Base-by-base conservation (phyloP, 2,113 vertebrate genomes). In the Oxyruncus cristatus region DNA sequence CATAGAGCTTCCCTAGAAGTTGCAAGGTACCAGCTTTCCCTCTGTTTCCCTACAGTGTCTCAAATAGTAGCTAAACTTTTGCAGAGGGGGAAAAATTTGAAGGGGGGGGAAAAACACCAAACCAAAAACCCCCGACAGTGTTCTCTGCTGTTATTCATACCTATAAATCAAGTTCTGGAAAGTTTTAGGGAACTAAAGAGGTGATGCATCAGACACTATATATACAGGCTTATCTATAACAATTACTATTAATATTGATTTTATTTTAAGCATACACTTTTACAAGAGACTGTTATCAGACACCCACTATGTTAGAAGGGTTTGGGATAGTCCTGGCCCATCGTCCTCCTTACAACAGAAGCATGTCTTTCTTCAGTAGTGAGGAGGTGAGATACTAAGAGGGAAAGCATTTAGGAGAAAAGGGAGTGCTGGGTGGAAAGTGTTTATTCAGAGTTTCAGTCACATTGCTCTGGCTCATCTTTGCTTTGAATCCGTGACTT, bases 1-100 rank as follows among this genome's bases (percentile, higher is more conserved):
- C 30, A 55, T 0, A 58, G 73, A 72, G 28, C n/a, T 37, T 37
- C 49, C 17, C 47, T 35, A 1, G 1, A 68, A 70, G 37, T 1
- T 88, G 37, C 20, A 89, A 67, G 6, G 37, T 42, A 58, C 30
- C n/a, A 76, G 4, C 8, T 84, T 84, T 46, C 17, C 39, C 16
- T 74, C 20, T 50, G 14, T 70, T 58, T 76, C 55, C 22, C n/a
- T 73, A 33, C 14, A n/a, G 5, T 3, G 3, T 35, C 74, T 90
- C 50, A 61, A 85, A 66, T 1, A 44, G 59, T 32, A 70, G 44
- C 18, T 73, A 68, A 82, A 80, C 15, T 61, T 67, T 47, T 39
- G 21, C 20, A 85, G 20, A 50, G 56, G 5, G n/a, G 9, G 46
- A 32, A 10, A 82, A 89, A 73, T 35, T 52, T 56, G 8, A 84